Evolutionary conservation across 2,797 vertebrate species (phyloP), one percentile per base, ranked within the genome.

Genomic region (Oceanodroma leucorhoa): DNA sequence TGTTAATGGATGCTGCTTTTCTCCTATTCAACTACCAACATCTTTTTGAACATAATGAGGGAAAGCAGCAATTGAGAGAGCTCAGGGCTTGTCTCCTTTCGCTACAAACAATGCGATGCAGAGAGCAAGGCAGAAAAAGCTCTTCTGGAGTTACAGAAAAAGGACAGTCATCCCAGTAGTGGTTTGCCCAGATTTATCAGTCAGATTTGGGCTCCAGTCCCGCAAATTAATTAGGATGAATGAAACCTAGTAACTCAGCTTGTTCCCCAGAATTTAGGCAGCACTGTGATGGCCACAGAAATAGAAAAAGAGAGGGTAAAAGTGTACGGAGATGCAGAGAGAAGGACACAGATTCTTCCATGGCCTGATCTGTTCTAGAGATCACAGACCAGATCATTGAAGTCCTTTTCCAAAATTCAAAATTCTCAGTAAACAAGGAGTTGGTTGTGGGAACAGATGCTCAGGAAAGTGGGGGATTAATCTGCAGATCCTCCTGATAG

Each of bases 401-500:
- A 77, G 69, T 6, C 62, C 50, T 50, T 83, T 95, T 93, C 95
- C 86, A 92, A 89, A 97, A 87, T 84, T 32, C 71, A 36, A 75
- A 95, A 70, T 85, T 93, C 83, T 82, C 80, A 38, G 83, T 92
- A 66, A 90, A 91, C 48, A 87, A 70, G 54, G 57, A 95, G 85
- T 14, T 88, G 22, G 6, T 53, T 93, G 93, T 51, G 36, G 38
- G 76, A 97, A 97, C 91, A 97, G 96, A 93, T 87, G 58, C 94
- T 97, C 91, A 77, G 89, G 81, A 91, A 96, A 96, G 91, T 58
- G 89, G 54, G 78, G 89, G 95, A 96, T 97, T 97, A 94, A 88
- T 89, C 94, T 81, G 90, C 89, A 97, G 95, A 97, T 96, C 94
- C 93, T 96, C 83, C 88, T 82, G 66, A 95, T 96, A 97, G 86